These are phyloP conservation scores for Macaca fascicularis DNA, from an alignment of 2,113 vertebrate genomes.

Conservation along the genomic window DNA sequence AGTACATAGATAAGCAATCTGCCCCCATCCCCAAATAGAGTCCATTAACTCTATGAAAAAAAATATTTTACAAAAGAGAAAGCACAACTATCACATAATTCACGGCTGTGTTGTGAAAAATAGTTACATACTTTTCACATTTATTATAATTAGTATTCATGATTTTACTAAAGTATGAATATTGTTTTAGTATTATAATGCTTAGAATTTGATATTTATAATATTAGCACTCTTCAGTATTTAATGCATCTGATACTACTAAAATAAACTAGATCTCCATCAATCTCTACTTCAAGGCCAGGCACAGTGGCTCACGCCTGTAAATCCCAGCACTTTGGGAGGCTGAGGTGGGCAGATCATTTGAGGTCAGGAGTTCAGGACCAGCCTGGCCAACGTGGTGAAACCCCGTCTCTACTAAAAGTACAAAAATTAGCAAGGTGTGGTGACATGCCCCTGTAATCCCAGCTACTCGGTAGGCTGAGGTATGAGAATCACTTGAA, in stretches of 20 bases:
- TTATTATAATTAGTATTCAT: not conserved
- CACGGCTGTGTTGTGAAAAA: not conserved
- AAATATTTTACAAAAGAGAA: not conserved
- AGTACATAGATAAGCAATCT: not conserved
- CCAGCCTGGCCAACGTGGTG: too few species aligned
- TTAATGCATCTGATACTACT: not conserved
- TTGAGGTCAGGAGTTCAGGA: too few species aligned
- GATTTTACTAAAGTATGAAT: conserved; percentile 10
- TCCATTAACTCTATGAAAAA: not conserved
- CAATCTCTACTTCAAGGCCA: not conserved
- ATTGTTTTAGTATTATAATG: not conserved
- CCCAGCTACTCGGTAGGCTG: too few species aligned
- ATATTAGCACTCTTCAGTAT: not conserved
- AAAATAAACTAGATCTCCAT: not conserved
- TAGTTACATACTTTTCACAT: not conserved
- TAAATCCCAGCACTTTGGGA: too few species aligned
- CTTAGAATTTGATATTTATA: not conserved
- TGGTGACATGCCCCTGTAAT: too few species aligned
- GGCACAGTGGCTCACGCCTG: too few species aligned
- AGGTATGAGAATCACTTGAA: too few species aligned
- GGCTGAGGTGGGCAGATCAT: too few species aligned
- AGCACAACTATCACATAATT: not conserved
- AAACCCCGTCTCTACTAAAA: too few species aligned
- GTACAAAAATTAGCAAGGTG: too few species aligned
- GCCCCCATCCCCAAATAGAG: not conserved